Evolutionary conservation across 2,113 vertebrate genomes (phyloP).

Genomic region (Gasterosteus aculeatus): DNA sequence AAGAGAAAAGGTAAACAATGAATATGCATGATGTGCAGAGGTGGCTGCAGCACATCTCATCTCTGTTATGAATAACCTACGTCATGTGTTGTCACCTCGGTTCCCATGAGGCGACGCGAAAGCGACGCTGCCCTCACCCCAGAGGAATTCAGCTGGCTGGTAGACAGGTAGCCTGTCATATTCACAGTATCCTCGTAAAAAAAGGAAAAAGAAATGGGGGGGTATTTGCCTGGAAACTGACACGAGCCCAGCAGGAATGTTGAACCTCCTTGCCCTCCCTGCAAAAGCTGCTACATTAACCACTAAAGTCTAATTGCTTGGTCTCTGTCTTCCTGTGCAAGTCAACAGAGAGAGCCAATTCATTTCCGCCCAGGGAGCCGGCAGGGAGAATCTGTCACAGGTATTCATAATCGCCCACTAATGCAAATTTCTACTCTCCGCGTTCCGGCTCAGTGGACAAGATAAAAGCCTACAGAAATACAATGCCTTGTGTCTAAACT

Average conservation of each 20-base stretch:
- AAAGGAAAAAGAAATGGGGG: conserved; percentile 52
- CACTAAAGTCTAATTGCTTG: conserved; percentile 84
- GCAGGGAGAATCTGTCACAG: conserved; percentile 83
- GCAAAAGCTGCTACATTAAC: conserved; percentile 84
- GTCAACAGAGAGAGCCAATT: conserved; percentile 82
- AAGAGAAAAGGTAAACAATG: conserved; percentile 74
- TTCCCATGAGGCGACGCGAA: conserved; percentile 69
- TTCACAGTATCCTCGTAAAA: conserved; percentile 65
- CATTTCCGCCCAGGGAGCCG: conserved; percentile 81
- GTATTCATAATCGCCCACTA: conserved; percentile 85
- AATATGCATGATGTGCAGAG: conserved; percentile 78
- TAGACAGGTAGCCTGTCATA: conserved; percentile 81
- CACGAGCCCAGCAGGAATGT: conserved; percentile 81
- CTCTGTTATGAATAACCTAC: conserved; percentile 78
- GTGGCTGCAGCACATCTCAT: conserved; percentile 54
- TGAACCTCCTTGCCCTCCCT: conserved; percentile 80
- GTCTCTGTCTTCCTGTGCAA: conserved; percentile 81
- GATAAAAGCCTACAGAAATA: conserved; percentile 82
- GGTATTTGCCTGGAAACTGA: conserved; percentile 72
- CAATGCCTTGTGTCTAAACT: conserved; percentile 79
- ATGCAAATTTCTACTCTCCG: conserved; percentile 82
- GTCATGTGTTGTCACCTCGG: conserved; percentile 79
- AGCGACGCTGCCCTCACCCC: conserved; percentile 71
- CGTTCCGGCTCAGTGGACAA: conserved; percentile 78
- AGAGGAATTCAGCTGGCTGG: conserved; percentile 77